Conservation (phyloP, 2,888 invertebrate genomes). For the Cetonia aurata region DNA sequence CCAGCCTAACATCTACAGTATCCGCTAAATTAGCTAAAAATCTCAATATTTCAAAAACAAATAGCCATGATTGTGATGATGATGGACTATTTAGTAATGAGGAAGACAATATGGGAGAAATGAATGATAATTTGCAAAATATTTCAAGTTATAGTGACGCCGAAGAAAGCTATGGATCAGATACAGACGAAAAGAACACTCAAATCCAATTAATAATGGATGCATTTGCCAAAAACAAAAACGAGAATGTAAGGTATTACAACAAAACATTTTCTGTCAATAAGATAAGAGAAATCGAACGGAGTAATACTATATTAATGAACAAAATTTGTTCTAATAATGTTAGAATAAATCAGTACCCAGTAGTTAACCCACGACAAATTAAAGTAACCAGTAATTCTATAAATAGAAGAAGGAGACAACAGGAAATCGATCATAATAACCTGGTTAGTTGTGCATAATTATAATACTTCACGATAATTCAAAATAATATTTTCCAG, state of each 20-base stretch:
- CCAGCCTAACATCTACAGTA: not conserved
- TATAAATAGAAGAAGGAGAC: constrained; percentile 55
- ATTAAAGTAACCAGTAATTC: constrained; percentile 52
- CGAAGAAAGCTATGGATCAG: constrained; percentile 26
- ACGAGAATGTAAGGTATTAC: constrained; percentile 7
- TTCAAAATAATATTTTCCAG: constrained; percentile 23
- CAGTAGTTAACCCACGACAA: constrained; percentile 18
- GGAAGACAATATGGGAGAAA: constrained; percentile 5
- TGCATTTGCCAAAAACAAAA: constrained; percentile 12
- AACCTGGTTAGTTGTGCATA: constrained; percentile 55
- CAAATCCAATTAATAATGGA: constrained; percentile 32
- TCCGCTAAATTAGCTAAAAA: constrained; percentile 1
- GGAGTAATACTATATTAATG: constrained; percentile 54
- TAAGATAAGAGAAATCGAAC: constrained; percentile 54
- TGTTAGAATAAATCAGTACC: constrained; percentile 50
- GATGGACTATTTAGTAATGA: constrained; percentile 11
- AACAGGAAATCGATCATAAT: constrained; percentile 55
- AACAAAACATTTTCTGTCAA: constrained; percentile 54
- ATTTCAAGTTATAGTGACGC: constrained; percentile 28
- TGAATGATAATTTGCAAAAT: constrained; percentile 9
- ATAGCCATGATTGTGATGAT: not conserved
- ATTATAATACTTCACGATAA: not conserved
- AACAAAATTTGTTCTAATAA: constrained; percentile 54
- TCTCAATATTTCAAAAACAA: constrained; percentile 10
- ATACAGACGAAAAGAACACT: constrained; percentile 26